Evolutionary conservation across 2,888 invertebrate species (phyloP), one percentile per base, ranked within the genome.

Genomic region (Epistrophe eligans): DNA sequence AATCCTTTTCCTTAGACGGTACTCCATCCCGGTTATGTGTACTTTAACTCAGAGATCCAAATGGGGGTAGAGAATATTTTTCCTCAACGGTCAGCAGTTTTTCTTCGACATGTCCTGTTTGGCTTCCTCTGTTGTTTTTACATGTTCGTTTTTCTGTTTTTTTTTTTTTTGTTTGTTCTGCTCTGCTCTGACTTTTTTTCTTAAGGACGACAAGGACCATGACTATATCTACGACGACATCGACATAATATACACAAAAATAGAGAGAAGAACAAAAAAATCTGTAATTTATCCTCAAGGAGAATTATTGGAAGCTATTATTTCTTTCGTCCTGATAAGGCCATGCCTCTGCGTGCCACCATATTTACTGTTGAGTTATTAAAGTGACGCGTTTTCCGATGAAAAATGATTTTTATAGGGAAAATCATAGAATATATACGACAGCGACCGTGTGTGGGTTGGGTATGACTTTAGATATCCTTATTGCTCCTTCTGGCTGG

Each of bases 311-410:
- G 67, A 77, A 50, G 77, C 84, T 67, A 77, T 77, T 73, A 85
- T 81, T 67, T 81, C 73, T 15, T 81, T 77, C 62, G 67, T 67
- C 67, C 73, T 73, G 81, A 85, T 81, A 85, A 73, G 73, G 67
- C 58, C 71, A 73, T 62, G 70, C 40, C 55, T 70, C 40, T 55
- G 71, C 58, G 67, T 67, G 43, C 64, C 67, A 67, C 77, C 81
- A 85, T 85, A 81, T 73, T 85, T 73, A 73, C 81, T 77, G 45
- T 48, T 73, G 72, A 85, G 81, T 85, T 85, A 85, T 85, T 85
- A 81, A 85, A 85, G 72, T 81, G 81, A 85, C 81, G 84, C 72
- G 81, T 81, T 35, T 73, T 77, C 64, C 70, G 77, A 85, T 85
- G 81, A 84, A 81, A 85, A 85, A 85, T 85, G 81, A 85, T 81